Conservation (phyloP, 2,888 invertebrate species). For the Cephus spinipes region DNA sequence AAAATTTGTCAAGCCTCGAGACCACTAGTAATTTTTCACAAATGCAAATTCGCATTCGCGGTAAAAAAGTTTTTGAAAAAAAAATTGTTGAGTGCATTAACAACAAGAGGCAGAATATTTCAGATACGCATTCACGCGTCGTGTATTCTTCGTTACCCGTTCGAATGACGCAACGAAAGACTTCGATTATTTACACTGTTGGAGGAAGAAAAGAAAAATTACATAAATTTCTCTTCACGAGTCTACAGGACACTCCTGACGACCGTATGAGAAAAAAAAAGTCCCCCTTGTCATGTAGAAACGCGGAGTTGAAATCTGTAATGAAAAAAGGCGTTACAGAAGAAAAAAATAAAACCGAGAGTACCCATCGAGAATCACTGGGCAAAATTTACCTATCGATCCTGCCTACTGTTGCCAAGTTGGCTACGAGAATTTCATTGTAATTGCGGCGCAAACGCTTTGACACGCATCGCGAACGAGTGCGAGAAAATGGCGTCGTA, state of each 20-base stretch:
- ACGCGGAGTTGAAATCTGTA: background rate
- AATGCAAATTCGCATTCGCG: too few species aligned
- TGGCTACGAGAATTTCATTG: constrained; percentile 44
- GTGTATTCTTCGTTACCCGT: too few species aligned
- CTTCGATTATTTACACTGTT: too few species aligned
- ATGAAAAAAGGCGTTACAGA: background rate
- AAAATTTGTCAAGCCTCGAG: too few species aligned
- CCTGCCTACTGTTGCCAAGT: constrained; percentile 47
- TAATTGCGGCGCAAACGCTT: constrained; percentile 1
- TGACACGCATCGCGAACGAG: background rate
- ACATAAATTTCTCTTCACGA: too few species aligned
- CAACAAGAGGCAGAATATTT: too few species aligned
- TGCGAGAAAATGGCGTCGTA: background rate
- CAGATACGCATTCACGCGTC: too few species aligned
- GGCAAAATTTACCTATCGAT: constrained; percentile 44
- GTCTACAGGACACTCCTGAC: background rate
- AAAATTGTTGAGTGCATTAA: too few species aligned
- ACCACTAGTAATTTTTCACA: too few species aligned
- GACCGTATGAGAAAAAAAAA: background rate
- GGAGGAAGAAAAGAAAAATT: too few species aligned
- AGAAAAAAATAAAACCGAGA: background rate
- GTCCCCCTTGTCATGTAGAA: background rate
- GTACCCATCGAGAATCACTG: background rate
- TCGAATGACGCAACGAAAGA: too few species aligned
- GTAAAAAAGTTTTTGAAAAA: too few species aligned